Evolutionary conservation across 2,888 invertebrate species (phyloP), one percentile per base, ranked within the genome.

Genomic region (Patella ulyssiponensis): DNA sequence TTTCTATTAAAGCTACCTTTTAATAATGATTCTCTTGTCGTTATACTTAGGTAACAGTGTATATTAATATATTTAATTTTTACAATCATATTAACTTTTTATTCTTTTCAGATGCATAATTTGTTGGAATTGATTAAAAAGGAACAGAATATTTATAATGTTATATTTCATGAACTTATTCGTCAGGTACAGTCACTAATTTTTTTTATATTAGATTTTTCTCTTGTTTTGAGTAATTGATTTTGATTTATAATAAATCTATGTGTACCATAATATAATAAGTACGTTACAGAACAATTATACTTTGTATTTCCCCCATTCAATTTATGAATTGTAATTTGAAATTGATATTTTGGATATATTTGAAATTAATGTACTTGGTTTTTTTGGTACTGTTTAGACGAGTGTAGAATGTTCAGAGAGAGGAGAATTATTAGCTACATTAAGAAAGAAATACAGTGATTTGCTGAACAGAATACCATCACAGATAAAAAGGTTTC

Each of bases 131-230:
- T 92, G 73, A 90, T 92, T 23, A 92, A 91, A 85, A 91, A 91
- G 76, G 92, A 92, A 79, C 92, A 92, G 83, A 88, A 91, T 76
- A 91, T 92, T 73, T 92, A 91, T 84, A 92, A 92, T 81, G 81
- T 91, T 51, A 84, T 92, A 5, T 92, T 92, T 83, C 91, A 91
- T 82, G 92, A 92, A 83, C 81, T 92, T 23, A 92, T 92, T 71
- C 80, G 92, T 81, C 92, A 92, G 87, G 91, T 90, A 76, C 79
- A 77, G 69, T 70, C 23, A 52, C 69, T 52, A 1, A 23, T 12
- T 64, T 3, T 64, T 64, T 27, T 52, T 71, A 17, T 5, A 71
- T 20, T 9, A 71, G 11, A 11, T 71, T 33, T 33, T 33, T 33
- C 33, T 33, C 33, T 33, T 33, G 33, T 44, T 44, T 44, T 7